Conservation (phyloP, 2,113 vertebrate genomes). For the Oncorhynchus clarkii region DNA sequence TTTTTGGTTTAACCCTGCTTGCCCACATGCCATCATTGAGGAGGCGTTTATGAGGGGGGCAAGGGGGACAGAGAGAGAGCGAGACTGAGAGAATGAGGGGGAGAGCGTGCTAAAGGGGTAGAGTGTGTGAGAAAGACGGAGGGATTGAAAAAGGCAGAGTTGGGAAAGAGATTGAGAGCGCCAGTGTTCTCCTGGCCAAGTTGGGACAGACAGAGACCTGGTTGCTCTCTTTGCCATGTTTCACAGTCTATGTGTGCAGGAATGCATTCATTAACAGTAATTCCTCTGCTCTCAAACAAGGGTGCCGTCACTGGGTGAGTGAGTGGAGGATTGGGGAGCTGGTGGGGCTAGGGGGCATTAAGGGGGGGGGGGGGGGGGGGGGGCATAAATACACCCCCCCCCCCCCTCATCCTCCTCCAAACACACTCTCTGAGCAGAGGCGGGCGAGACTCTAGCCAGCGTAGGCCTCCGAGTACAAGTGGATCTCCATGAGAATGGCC, state of each 20-base stretch:
- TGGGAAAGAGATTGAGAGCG: conserved; percentile 1
- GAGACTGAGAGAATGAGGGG: background rate
- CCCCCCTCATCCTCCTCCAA: background rate
- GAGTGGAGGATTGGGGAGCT: conserved; percentile 2
- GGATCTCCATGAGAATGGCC: conserved; percentile 53
- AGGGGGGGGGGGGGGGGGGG: background rate
- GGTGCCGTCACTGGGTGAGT: conserved; percentile 14
- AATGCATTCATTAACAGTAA: conserved; percentile 82
- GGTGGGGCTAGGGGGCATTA: background rate
- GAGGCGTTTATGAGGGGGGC: background rate
- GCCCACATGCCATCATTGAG: conserved; percentile 4
- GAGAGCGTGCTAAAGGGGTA: background rate
- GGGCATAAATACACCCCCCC: conserved; percentile 1
- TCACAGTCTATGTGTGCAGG: conserved; percentile 79
- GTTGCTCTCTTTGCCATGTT: conserved; percentile 53
- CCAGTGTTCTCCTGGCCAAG: conserved; percentile 8
- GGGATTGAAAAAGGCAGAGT: background rate
- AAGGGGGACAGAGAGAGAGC: background rate
- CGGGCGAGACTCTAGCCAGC: conserved; percentile 1
- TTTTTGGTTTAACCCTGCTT: conserved; percentile 12
- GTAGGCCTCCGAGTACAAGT: conserved; percentile 40
- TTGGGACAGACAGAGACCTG: background rate
- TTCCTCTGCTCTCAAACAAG: conserved; percentile 57
- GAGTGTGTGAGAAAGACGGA: conserved; percentile 3
- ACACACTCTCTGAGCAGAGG: conserved; percentile 13